Conservation (phyloP, 2,113 vertebrate genomes). For the Lepidiolamprologus cunningtoni region DNA sequence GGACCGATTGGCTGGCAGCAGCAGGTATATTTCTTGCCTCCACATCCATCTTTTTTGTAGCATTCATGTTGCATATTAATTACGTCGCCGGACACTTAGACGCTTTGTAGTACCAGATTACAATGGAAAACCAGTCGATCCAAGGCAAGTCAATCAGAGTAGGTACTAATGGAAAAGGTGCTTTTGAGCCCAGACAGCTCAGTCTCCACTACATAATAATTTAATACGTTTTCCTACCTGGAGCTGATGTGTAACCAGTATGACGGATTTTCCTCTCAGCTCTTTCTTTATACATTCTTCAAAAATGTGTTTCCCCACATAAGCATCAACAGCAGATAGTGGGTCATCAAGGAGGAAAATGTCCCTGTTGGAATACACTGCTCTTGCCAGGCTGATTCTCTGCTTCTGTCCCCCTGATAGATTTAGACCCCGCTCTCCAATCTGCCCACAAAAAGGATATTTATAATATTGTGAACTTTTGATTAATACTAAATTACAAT, state of each 20-base stretch:
- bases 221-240: constrained; percentile 53
- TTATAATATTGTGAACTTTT: background rate
- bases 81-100: accelerated
- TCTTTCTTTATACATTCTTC: constrained; percentile 72
- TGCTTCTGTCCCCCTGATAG: constrained; percentile 78
- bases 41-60: background rate
- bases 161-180: background rate
- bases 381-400: constrained; percentile 73
- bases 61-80: background rate
- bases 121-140: background rate
- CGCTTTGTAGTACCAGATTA: background rate
- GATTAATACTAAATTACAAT: background rate
- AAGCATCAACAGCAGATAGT: constrained; percentile 73
- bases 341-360: constrained; percentile 77
- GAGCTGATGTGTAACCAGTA: constrained; percentile 76
- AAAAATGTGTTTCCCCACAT: constrained; percentile 75
- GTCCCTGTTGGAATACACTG: constrained; percentile 71
- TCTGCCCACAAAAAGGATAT: constrained; percentile 20
- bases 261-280: constrained; percentile 67
- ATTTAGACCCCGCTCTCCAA: constrained; percentile 73
- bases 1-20: background rate
- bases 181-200: background rate
- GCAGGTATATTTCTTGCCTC: background rate
- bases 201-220: background rate
- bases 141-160: accelerated